Conservation (phyloP, 2,113 vertebrate genomes). For the Euleptes europaea region DNA sequence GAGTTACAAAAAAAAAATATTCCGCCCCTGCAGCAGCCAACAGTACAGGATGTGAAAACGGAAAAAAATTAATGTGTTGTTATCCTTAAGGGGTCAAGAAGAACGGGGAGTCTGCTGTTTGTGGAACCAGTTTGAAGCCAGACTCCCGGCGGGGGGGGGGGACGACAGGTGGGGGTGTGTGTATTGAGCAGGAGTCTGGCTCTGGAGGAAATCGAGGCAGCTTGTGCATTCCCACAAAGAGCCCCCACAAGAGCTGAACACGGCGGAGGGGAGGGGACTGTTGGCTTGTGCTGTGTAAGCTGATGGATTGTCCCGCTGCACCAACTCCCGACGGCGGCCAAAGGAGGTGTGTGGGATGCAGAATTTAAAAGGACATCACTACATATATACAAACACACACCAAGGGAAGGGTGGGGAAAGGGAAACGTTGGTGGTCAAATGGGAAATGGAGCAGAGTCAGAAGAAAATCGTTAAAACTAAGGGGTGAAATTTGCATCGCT, state of each 20-base stretch:
- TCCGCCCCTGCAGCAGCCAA: constrained; percentile 40
- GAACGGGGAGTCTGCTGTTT: background rate
- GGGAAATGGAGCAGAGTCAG: background rate
- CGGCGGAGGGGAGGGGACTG: background rate
- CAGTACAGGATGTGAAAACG: constrained; percentile 41
- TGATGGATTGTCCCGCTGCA: background rate
- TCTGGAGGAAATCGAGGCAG: background rate
- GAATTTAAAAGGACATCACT: background rate
- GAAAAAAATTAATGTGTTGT: background rate
- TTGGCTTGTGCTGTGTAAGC: too few species aligned
- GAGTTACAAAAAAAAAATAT: constrained; percentile 43
- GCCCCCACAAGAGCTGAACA: background rate
- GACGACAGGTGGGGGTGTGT: too few species aligned
- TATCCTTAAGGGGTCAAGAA: background rate
- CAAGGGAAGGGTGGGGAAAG: background rate
- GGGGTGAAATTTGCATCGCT: background rate
- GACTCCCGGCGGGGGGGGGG: constrained; percentile 4
- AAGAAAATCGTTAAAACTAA: background rate
- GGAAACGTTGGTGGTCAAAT: background rate
- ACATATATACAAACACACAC: background rate
- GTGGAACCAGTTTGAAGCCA: background rate
- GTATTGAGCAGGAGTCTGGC: too few species aligned
- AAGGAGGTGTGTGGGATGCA: background rate
- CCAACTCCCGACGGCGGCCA: accelerated
- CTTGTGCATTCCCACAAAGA: too few species aligned